Evolutionary conservation across 2,888 invertebrate genomes (phyloP).

Genomic region (Anthoptus insignis): DNA sequence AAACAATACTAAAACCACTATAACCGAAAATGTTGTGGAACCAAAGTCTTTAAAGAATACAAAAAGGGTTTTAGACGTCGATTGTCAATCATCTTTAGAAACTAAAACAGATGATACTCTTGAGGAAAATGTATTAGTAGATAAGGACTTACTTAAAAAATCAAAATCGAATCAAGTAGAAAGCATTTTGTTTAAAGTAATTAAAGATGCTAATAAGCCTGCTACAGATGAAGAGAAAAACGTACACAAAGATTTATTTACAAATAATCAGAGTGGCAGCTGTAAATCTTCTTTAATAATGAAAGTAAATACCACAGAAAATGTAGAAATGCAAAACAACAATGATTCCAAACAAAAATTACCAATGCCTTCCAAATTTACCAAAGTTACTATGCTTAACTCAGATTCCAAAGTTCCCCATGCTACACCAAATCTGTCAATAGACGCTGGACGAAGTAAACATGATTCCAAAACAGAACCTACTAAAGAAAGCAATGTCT

Average conservation of each 20-base stretch:
- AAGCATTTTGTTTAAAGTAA: not conserved
- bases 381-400: not conserved
- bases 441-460: slow-evolving; percentile 11
- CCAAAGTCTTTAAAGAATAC: not conserved
- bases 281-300: not conserved
- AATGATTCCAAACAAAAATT: slow-evolving; percentile 12
- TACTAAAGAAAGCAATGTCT: slow-evolving; percentile 36
- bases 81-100: not conserved
- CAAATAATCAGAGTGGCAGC: not conserved
- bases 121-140: not conserved
- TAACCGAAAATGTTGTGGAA: not conserved
- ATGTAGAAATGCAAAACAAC: not conserved
- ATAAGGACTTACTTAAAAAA: not conserved
- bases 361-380: not conserved
- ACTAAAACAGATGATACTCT: not conserved
- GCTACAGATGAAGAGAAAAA: not conserved
- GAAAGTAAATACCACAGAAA: not conserved
- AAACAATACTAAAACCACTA: not conserved
- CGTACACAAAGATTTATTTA: not conserved
- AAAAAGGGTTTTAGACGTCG: not conserved
- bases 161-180: not conserved
- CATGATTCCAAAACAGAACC: slow-evolving; percentile 27
- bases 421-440: slow-evolving; percentile 19
- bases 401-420: not conserved
- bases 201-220: not conserved